phyloP scores from a whole-genome alignment of 2,888 invertebrate species.

The Lobophora halterata region DNA sequence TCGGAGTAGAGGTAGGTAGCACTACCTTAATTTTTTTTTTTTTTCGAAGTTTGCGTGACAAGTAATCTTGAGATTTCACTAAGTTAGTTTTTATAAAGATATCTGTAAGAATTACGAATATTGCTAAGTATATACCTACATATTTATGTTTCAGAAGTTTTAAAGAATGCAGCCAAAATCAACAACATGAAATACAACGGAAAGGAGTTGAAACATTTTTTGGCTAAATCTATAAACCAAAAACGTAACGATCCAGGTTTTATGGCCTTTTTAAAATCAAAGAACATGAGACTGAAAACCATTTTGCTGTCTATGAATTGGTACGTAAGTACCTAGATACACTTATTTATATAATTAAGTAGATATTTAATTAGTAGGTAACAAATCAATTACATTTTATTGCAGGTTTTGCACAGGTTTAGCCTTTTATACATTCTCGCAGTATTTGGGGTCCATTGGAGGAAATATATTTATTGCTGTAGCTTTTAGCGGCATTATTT shows the following conservation, averaged over 20 bases:
- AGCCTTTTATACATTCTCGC: slow-evolving; percentile 81
- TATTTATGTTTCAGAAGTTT: slow-evolving; percentile 42
- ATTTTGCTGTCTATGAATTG: slow-evolving; percentile 76
- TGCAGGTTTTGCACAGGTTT: slow-evolving; percentile 80
- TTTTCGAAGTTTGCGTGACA: too few relatives aligned
- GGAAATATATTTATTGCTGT: slow-evolving; percentile 78
- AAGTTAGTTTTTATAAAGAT: neutral
- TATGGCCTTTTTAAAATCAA: slow-evolving; percentile 67
- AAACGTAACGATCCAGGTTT: slow-evolving; percentile 51
- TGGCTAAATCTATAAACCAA: slow-evolving; percentile 31
- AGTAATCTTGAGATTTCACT: too few relatives aligned
- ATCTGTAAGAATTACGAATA: neutral
- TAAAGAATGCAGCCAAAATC: slow-evolving; percentile 49
- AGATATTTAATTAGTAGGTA: too few relatives aligned
- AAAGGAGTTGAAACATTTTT: slow-evolving; percentile 36
- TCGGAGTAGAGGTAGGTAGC: too few relatives aligned
- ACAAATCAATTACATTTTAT: slow-evolving; percentile 16
- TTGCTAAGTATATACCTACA: neutral
- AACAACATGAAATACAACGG: slow-evolving; percentile 46
- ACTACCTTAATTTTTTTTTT: too few relatives aligned
- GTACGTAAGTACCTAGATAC: slow-evolving; percentile 50
- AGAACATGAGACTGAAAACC: slow-evolving; percentile 74
- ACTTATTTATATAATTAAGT: too few relatives aligned
- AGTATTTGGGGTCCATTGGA: slow-evolving; percentile 79
- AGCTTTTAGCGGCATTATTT: slow-evolving; percentile 75